A percentile compares a stretch with the other conserved stretches of the same genome.
phyloP scores from a whole-genome alignment of 2,113 vertebrate genomes.

The Xiphophorus couchianus region DNA sequence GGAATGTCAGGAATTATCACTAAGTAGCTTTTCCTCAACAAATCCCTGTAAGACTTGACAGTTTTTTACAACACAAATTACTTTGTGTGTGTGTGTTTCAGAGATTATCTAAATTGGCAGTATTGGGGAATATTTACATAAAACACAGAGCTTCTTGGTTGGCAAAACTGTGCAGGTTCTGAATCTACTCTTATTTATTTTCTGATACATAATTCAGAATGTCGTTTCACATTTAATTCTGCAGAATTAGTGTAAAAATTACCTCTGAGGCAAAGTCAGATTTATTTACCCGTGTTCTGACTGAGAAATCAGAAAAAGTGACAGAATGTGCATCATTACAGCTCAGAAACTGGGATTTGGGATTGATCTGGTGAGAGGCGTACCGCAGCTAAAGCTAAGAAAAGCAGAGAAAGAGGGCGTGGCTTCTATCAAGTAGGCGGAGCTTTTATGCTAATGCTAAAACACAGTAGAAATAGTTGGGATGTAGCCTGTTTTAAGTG shows the following conservation, averaged over 20 bases:
- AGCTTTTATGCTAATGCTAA: background rate
- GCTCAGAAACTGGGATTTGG: too few species aligned
- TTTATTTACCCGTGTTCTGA: too few species aligned
- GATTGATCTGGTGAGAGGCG: too few species aligned
- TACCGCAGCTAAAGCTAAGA: too few species aligned
- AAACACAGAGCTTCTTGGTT: background rate
- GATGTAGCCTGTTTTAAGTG: too few species aligned
- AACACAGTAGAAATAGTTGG: too few species aligned
- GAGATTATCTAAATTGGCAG: background rate
- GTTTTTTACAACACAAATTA: background rate
- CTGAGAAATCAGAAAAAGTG: too few species aligned
- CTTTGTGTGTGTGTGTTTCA: background rate
- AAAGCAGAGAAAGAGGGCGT: too few species aligned
- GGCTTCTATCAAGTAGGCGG: background rate
- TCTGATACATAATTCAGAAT: background rate
- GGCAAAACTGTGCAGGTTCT: background rate
- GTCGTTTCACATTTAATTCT: background rate
- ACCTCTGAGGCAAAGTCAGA: too few species aligned
- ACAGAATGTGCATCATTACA: too few species aligned
- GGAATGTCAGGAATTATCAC: conserved; percentile 8
- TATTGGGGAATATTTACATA: background rate
- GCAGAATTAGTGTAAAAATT: too few species aligned
- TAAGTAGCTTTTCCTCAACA: conserved; percentile 2
- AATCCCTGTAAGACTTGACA: background rate
- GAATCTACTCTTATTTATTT: background rate